Base-by-base conservation (phyloP, 2,113 vertebrate genomes). In the Clarias batrachus region DNA sequence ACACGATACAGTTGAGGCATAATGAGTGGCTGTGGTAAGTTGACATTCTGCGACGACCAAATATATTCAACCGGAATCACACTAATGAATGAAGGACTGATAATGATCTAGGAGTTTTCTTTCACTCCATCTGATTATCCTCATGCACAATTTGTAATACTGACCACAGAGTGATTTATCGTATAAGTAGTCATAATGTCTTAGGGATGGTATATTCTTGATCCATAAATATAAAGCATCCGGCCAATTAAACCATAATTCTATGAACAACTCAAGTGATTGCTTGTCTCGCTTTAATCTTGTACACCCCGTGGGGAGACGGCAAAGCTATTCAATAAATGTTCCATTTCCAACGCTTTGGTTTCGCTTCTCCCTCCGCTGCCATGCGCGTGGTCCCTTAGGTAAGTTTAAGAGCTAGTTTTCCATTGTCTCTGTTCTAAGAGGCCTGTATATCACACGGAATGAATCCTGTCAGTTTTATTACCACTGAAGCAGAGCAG, bases 381-480 rank as follows among this genome's bases (percentile, higher is more conserved):
- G 70, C 91, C 84, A 89, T 92, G 91, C 91, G 89, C 89, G 76
- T 57, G 91, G 90, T 95, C 95, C 94, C 95, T 93, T 94, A 93
- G 94, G 94, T 94, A 94, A 94, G 94, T 95, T 96, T 95, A 96
- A 95, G 93, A 94, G 93, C 94, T 94, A 93, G 92, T 94, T 95
- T 95, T 94, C 94, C 93, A 95, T 96, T 95, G 95, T 95, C 94
- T 94, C 90, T 90, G 65, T 93, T 95, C 94, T 93, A 94, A 95
- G 94, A 94, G 95, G 94, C 93, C 94, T 93, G 93, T 95, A 95
- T 94, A 95, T 95, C 94, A 95, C 93, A 59, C 90, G 85, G 93
- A 95, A 95, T 95, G 95, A 95, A 94, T 94, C 93, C 94, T 95
- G 94, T 95, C 95, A 95, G 87, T 94, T 95, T 95, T 95, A 95